phyloP scores from a whole-genome alignment of 1,140 invertebrate genomes.

The Daktulosphaira vitifoliae region DNA sequence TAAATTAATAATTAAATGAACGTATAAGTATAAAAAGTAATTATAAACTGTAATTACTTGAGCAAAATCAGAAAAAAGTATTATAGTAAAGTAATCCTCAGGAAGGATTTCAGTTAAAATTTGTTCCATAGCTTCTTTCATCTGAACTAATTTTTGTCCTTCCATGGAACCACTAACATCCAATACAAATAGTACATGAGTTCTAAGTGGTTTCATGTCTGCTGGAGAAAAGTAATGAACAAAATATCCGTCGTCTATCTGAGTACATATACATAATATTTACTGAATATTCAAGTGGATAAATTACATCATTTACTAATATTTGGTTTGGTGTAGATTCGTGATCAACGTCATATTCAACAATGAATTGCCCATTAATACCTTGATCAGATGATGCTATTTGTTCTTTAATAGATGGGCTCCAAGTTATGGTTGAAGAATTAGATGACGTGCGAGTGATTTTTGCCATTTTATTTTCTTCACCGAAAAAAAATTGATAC shows the following conservation, averaged over 20 bases:
- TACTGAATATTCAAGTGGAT: too few relatives aligned
- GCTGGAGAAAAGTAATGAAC: slow-evolving; percentile 63
- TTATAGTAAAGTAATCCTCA: slow-evolving; percentile 58
- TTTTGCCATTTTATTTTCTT: slow-evolving; percentile 34
- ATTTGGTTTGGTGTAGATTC: slow-evolving; percentile 48
- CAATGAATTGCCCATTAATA: slow-evolving; percentile 52
- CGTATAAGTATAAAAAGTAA: too few relatives aligned
- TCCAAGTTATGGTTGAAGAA: slow-evolving; percentile 36
- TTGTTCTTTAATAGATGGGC: slow-evolving; percentile 41
- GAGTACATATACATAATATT: slow-evolving; percentile 25
- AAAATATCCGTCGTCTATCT: slow-evolving; percentile 60
- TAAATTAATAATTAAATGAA: too few relatives aligned
- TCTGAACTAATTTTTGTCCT: slow-evolving; percentile 54
- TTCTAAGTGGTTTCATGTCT: slow-evolving; percentile 51
- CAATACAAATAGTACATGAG: slow-evolving; percentile 62
- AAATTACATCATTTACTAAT: slow-evolving; percentile 46
- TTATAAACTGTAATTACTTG: too few relatives aligned
- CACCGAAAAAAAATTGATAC: too few relatives aligned
- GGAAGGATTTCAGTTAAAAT: slow-evolving; percentile 53
- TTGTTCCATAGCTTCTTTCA: slow-evolving; percentile 57
- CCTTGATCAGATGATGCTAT: slow-evolving; percentile 46
- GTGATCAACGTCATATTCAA: slow-evolving; percentile 55
- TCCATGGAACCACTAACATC: slow-evolving; percentile 63
- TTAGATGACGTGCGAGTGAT: slow-evolving; percentile 31
- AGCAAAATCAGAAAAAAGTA: slow-evolving; percentile 50